A percentile compares a stretch with the other conserved stretches of the same genome.
These are phyloP conservation scores for Plestiodon gilberti DNA, from an alignment of 2,113 vertebrate genomes.

Conservation along the genomic window DNA sequence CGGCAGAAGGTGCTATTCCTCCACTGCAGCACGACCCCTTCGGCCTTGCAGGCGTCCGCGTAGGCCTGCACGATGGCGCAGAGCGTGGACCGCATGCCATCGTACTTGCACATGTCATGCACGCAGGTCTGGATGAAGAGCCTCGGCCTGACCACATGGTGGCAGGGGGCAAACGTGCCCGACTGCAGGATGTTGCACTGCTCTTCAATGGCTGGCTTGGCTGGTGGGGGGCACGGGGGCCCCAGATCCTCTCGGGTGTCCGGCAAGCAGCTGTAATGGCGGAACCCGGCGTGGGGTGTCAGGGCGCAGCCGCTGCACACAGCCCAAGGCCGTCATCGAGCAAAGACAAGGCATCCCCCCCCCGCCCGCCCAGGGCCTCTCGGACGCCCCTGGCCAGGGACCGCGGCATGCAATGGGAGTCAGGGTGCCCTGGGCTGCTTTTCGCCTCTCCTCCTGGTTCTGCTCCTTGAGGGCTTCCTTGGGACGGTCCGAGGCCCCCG, in stretches of 20 bases:
- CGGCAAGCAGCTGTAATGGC: slow-evolving; percentile 64
- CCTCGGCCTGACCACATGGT: slow-evolving; percentile 58
- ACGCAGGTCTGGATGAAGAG: slow-evolving; percentile 69
- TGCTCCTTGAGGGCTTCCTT: too few species aligned
- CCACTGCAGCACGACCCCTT: slow-evolving; percentile 68
- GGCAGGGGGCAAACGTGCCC: slow-evolving; percentile 64
- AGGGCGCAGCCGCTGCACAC: too few species aligned
- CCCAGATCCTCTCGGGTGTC: slow-evolving; percentile 59
- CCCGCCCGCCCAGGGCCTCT: too few species aligned
- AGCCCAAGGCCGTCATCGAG: too few species aligned
- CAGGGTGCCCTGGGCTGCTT: too few species aligned
- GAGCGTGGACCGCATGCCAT: slow-evolving; percentile 69
- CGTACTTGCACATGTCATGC: slow-evolving; percentile 74
- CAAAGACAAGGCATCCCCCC: too few species aligned
- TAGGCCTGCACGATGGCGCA: slow-evolving; percentile 70
- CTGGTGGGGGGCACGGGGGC: slow-evolving; percentile 54
- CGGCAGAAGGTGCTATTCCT: slow-evolving; percentile 71
- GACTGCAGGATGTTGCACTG: slow-evolving; percentile 68
- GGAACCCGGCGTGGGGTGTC: background rate
- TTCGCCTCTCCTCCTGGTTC: too few species aligned
- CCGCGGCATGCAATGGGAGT: too few species aligned
- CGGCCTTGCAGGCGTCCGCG: slow-evolving; percentile 66
- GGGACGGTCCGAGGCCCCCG: too few species aligned
- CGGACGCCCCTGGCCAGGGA: too few species aligned
- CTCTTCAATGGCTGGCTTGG: slow-evolving; percentile 51